A percentile compares a stretch with the other conserved stretches of the same genome.
Conservation (phyloP, 2,797 vertebrate genomes). For the Cyprinella venusta region DNA sequence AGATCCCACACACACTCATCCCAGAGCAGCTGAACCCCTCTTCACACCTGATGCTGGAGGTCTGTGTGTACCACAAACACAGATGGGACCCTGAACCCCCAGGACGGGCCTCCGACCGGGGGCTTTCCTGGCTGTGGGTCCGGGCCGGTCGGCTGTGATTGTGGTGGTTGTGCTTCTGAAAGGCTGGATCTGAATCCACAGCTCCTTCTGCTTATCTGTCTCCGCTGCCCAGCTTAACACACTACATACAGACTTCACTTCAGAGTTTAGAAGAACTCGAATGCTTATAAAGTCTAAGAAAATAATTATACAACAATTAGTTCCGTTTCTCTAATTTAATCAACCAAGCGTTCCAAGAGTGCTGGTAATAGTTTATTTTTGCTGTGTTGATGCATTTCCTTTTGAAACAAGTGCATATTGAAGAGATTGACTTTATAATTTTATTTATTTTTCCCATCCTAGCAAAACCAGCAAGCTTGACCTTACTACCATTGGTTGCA, state of each 20-base stretch:
- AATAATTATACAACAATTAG: no score
- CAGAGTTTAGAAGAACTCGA: not conserved
- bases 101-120: constrained; percentile 13
- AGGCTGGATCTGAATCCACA: constrained; percentile 13
- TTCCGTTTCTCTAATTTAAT: no score
- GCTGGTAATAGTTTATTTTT: no score
- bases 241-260: not conserved
- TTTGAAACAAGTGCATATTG: no score
- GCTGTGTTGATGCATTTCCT: not conserved
- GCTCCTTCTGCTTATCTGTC: not conserved
- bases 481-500: no score
- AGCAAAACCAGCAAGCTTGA: no score
- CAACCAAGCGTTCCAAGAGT: no score
- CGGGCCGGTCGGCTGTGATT: not conserved
- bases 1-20: constrained; percentile 40
- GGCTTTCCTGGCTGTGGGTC: constrained; percentile 19
- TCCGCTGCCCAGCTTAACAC: constrained; percentile 1
- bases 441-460: no score
- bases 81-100: constrained; percentile 50
- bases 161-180: constrained; percentile 9
- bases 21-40: constrained; percentile 73
- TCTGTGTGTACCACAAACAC: constrained; percentile 54
- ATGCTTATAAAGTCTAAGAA: not conserved
- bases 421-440: no score
- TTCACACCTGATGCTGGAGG: constrained; percentile 74